Base-by-base conservation (phyloP, 1,140 invertebrate genomes). In the Galleria mellonella region DNA sequence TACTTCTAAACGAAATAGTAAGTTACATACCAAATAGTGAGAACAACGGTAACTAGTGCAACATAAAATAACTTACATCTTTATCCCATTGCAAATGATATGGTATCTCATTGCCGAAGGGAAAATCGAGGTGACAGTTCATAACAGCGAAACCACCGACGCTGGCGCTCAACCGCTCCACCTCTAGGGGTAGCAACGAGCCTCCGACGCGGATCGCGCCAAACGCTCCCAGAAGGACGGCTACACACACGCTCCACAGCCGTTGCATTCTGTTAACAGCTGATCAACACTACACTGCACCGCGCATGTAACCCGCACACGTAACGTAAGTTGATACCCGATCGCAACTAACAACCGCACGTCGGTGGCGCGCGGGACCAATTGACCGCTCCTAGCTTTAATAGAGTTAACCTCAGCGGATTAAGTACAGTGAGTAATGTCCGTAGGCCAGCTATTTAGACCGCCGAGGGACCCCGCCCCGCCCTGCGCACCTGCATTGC, bases 31-130 rank as follows among this genome's bases (percentile, higher is more conserved):
- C n/a, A n/a, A n/a, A n/a, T n/a, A n/a, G n/a, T n/a, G n/a, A n/a
- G n/a, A n/a, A n/a, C n/a, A n/a, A n/a, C n/a, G n/a, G n/a, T n/a
- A n/a, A n/a, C n/a, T n/a, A n/a, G n/a, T n/a, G n/a, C 17, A 23
- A 23, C 6, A 23, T 6, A 23, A 23, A 23, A 23, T 23, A 3
- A 89, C 91, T 93, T 88, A 97, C 96, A 65, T 95, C 92, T 87
- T 95, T 96, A 73, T 94, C 94, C 95, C 96, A 98, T 71, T 94
- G 91, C 17, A 98, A 89, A 55, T 94, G 91, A 77, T 97, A 97
- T 9, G 95, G 94, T 63, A 96, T 96, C 47, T 92, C 91, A 57
- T 93, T 92, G 55, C 92, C 92, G 64, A 95, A 94, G 8, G 96
- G 96, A 82, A 96, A 97, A 74, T 96, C 93, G 53, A 98, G 90